phyloP scores from a whole-genome alignment of 2,113 vertebrate genomes.

The Marmota monax region DNA sequence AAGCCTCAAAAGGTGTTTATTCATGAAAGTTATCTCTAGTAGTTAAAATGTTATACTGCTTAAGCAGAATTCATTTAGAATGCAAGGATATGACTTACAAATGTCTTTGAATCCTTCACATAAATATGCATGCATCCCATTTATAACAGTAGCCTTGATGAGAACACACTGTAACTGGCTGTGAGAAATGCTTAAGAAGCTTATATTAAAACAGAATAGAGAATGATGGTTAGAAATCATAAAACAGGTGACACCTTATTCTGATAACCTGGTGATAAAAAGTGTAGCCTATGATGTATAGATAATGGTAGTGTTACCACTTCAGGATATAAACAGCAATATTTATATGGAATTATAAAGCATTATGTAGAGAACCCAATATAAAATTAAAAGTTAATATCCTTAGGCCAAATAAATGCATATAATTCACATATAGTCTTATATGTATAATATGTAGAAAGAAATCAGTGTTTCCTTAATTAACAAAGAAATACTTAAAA shows the following conservation, averaged over 20 bases:
- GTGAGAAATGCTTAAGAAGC: conserved; percentile 87
- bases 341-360: conserved; percentile 65
- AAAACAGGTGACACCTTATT: conserved; percentile 88
- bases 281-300: conserved; percentile 86
- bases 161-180: conserved; percentile 89
- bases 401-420: conserved; percentile 43
- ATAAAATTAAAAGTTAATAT: conserved; percentile 71
- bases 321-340: conserved; percentile 68
- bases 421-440: not conserved
- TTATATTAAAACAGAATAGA: conserved; percentile 89
- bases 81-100: conserved; percentile 90
- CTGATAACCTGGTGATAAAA: conserved; percentile 90
- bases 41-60: conserved; percentile 84
- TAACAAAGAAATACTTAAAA: conserved; percentile 31
- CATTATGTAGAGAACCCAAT: conserved; percentile 66
- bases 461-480: conserved; percentile 39
- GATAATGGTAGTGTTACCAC: conserved; percentile 68
- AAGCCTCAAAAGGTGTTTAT: conserved; percentile 70
- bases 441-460: conserved; percentile 6
- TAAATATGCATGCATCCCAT: conserved; percentile 90
- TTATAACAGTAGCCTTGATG: conserved; percentile 92
- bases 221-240: conserved; percentile 90
- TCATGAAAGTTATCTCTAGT: conserved; percentile 75
- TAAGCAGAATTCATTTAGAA: conserved; percentile 87
- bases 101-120: conserved; percentile 90